Percentiles rank a stretch among this genome's conserved stretches.
Evolutionary conservation across 2,113 vertebrate genomes (phyloP).

Genomic region (Mixornis gularis): DNA sequence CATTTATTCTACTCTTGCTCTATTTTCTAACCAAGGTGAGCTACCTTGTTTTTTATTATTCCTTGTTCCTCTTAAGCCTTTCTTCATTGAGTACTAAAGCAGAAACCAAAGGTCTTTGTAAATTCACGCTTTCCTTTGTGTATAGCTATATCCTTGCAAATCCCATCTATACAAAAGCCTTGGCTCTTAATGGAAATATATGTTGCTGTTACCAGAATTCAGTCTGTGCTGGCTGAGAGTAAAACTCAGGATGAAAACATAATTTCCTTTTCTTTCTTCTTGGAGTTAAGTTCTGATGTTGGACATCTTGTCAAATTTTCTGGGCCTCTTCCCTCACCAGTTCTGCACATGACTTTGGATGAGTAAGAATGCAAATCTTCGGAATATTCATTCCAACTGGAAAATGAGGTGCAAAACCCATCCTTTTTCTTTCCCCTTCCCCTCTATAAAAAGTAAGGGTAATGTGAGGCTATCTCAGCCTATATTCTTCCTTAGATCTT

Average conservation of each 20-base stretch:
- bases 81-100: neutral
- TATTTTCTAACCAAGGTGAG: neutral
- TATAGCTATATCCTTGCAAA: neutral
- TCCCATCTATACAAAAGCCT: neutral
- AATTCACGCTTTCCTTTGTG: neutral
- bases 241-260: neutral
- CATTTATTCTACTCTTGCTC: neutral
- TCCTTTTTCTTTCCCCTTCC: accelerated
- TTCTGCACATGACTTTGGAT: neutral
- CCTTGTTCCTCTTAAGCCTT: neutral
- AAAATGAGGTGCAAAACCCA: neutral
- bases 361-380: neutral
- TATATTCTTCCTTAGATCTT: neutral
- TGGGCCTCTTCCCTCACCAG: neutral
- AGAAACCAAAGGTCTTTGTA: neutral
- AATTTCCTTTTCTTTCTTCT: neutral
- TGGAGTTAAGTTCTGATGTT: neutral
- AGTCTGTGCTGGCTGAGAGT: neutral
- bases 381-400: neutral
- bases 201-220: neutral
- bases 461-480: neutral
- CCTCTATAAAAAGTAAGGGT: neutral
- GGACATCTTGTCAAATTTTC: neutral
- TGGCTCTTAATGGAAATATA: neutral
- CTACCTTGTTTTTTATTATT: neutral